phyloP scores from a whole-genome alignment of 2,888 invertebrate genomes.

The Diogma glabrata region DNA sequence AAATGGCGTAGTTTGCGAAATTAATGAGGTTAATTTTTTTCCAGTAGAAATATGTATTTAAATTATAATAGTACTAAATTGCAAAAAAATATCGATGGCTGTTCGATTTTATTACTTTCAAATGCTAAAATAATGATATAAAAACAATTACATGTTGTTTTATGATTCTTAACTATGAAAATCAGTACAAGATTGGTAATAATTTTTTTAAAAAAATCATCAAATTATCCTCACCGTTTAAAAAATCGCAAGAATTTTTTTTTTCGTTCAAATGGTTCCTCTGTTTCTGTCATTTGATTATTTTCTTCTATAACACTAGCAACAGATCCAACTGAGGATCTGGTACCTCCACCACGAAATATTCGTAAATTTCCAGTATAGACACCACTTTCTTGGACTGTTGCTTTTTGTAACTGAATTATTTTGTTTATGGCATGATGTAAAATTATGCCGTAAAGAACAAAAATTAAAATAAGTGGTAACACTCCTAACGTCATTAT shows the following conservation, averaged over 20 bases:
- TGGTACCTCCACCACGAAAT: constrained; percentile 24
- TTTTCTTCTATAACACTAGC: background rate
- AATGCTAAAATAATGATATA: too few relatives aligned
- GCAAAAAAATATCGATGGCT: too few relatives aligned
- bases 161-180: too few relatives aligned
- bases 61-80: too few relatives aligned
- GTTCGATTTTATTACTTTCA: too few relatives aligned
- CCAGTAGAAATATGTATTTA: too few relatives aligned
- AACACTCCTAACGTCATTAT: constrained; percentile 44
- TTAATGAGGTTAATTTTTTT: too few relatives aligned
- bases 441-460: constrained; percentile 47
- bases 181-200: too few relatives aligned
- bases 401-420: constrained; percentile 36
- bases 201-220: too few relatives aligned
- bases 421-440: constrained; percentile 45
- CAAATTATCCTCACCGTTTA: too few relatives aligned
- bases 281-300: constrained; percentile 6
- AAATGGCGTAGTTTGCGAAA: too few relatives aligned
- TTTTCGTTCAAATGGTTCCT: background rate
- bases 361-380: constrained; percentile 27
- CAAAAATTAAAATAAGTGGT: constrained; percentile 37
- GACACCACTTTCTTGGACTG: constrained; percentile 31
- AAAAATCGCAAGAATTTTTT: constrained; percentile 4
- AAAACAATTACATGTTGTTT: too few relatives aligned
- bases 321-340: background rate